Conservation (phyloP, 2,888 invertebrate species). For the Temnothorax rugatulus region DNA sequence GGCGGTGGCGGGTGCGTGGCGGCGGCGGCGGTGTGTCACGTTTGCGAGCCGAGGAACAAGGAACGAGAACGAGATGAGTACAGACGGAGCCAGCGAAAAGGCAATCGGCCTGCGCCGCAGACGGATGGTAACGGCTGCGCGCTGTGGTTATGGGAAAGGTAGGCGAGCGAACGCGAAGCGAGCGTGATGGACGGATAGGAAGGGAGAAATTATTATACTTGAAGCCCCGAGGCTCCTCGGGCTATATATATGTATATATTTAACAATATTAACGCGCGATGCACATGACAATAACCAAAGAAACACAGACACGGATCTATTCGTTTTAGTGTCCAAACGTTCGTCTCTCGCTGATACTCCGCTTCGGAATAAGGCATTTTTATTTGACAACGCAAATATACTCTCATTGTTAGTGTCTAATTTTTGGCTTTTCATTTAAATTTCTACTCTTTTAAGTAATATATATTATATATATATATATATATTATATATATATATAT, state of each 20-base stretch:
- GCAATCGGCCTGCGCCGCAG: slow-evolving; percentile 57
- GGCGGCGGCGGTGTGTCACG: slow-evolving; percentile 34
- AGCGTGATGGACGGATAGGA: slow-evolving; percentile 55
- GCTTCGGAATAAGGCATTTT: background rate
- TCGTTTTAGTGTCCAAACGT: background rate
- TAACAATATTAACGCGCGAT: slow-evolving; percentile 17
- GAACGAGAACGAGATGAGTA: slow-evolving; percentile 50
- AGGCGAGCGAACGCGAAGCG: slow-evolving; percentile 49
- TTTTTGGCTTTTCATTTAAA: background rate
- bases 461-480: no score
- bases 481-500: no score
- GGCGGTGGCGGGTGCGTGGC: background rate
- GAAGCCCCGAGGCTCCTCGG: background rate
- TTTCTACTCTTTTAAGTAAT: no score
- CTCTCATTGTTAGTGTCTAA: no score
- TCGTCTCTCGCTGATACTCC: no score
- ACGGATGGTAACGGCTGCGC: slow-evolving; percentile 50
- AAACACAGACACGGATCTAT: slow-evolving; percentile 14
- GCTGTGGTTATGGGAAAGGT: slow-evolving; percentile 53
- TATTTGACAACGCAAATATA: background rate
- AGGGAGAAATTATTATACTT: slow-evolving; percentile 41
- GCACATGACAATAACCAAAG: background rate
- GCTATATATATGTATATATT: slow-evolving; percentile 25
- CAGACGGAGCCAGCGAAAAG: slow-evolving; percentile 51
- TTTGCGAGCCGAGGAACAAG: slow-evolving; percentile 48